Percentiles rank a stretch among this genome's conserved stretches.
Evolutionary conservation across 2,113 vertebrate species (phyloP).

Genomic region (Corythaixoides concolor): DNA sequence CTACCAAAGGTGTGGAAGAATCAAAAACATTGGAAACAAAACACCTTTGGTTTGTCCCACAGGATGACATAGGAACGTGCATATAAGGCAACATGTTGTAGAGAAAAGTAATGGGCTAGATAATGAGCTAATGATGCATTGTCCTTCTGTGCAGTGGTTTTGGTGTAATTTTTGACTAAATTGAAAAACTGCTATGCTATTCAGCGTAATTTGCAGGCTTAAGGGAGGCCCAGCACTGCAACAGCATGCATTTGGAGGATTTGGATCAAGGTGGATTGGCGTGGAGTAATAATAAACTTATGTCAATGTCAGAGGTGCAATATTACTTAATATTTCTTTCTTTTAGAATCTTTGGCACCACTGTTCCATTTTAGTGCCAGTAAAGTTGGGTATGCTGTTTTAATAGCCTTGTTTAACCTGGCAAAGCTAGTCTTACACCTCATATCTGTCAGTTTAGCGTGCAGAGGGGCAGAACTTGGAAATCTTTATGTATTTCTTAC

Average conservation of each 20-base stretch:
- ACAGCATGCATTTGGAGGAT: conserved; percentile 17
- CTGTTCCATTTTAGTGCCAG: conserved; percentile 57
- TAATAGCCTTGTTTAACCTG: conserved; percentile 67
- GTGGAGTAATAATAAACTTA: conserved; percentile 65
- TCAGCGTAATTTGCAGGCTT: background rate
- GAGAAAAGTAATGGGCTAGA: background rate
- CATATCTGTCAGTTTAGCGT: conserved; percentile 54
- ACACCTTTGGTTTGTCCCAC: background rate
- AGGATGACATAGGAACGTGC: background rate
- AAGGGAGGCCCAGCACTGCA: conserved; percentile 7
- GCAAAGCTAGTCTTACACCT: conserved; percentile 59
- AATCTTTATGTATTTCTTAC: conserved; percentile 46
- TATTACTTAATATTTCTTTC: conserved; percentile 72
- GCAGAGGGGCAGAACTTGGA: conserved; percentile 40
- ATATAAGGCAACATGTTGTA: background rate
- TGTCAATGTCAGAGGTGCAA: conserved; percentile 60
- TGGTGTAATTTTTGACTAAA: background rate
- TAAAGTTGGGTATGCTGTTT: conserved; percentile 60
- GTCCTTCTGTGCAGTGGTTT: background rate
- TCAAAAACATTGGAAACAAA: background rate
- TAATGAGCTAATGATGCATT: background rate
- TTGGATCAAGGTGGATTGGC: conserved; percentile 64
- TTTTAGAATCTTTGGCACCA: conserved; percentile 57
- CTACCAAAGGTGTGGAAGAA: background rate
- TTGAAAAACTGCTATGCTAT: background rate